These are phyloP conservation scores for Lepus europaeus DNA, from an alignment of 2,113 vertebrate species.

Conservation along the genomic window DNA sequence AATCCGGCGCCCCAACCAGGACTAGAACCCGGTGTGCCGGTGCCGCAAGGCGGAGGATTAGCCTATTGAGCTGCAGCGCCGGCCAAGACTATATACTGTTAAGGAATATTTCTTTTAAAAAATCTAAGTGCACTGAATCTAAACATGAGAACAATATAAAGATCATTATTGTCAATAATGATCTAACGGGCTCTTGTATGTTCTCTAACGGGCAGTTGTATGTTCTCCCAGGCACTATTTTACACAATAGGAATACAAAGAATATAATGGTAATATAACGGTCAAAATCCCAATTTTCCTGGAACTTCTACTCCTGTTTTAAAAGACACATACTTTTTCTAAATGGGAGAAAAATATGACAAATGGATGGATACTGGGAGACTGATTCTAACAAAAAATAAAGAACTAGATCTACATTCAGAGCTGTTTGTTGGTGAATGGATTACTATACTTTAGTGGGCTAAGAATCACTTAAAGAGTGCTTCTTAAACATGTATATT, in stretches of 20 bases:
- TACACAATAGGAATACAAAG: neutral
- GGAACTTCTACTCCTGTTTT: neutral
- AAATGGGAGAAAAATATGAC: neutral
- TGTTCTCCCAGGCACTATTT: constrained; percentile 7
- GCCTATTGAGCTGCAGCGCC: too few species aligned
- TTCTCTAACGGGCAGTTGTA: neutral
- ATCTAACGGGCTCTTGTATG: neutral
- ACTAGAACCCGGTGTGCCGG: too few species aligned
- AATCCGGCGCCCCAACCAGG: too few species aligned
- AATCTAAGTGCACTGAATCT: constrained; percentile 17
- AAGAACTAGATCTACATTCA: constrained; percentile 6
- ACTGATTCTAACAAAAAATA: constrained; percentile 27
- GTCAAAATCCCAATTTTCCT: constrained; percentile 29
- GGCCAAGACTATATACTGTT: neutral
- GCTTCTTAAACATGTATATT: constrained; percentile 13
- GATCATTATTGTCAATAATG: neutral
- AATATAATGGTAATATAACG: neutral
- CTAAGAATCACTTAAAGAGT: neutral
- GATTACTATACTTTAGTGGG: neutral
- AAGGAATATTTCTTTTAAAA: neutral
- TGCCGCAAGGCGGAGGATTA: too few species aligned
- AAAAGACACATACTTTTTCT: constrained; percentile 42
- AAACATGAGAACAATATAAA: constrained; percentile 21
- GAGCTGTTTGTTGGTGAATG: neutral
- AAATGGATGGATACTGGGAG: neutral